A percentile compares a stretch with the other conserved stretches of the same genome.
These are phyloP conservation scores for Leucosticte australis DNA, from an alignment of 2,113 vertebrate species.

Conservation along the genomic window DNA sequence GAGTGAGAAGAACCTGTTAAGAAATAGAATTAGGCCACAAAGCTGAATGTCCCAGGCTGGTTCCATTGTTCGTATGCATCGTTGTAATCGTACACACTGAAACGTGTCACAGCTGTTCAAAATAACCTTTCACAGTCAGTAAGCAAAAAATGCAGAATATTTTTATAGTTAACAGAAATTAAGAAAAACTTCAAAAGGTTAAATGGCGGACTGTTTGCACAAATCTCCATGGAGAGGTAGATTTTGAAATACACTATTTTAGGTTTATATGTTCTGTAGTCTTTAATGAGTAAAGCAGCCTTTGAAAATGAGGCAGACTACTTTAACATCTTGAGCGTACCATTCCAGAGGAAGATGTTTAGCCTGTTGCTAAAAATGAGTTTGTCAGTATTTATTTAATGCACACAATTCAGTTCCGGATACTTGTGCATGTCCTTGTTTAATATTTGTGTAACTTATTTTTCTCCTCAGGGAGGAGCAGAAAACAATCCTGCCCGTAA, in stretches of 20 bases:
- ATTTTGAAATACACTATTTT: slow-evolving; percentile 46
- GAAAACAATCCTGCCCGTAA: slow-evolving; percentile 78
- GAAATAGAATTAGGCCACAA: slow-evolving; percentile 26
- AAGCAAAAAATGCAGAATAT: slow-evolving; percentile 56
- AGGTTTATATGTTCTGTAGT: slow-evolving; percentile 30
- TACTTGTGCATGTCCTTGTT: slow-evolving; percentile 64
- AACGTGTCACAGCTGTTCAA: slow-evolving; percentile 9
- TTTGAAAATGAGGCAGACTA: slow-evolving; percentile 33
- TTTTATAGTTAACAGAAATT: slow-evolving; percentile 52
- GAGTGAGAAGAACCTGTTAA: slow-evolving; percentile 45
- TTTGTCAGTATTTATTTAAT: slow-evolving; percentile 64
- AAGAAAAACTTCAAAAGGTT: slow-evolving; percentile 19
- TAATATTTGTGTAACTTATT: slow-evolving; percentile 58
- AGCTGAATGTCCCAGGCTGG: slow-evolving; percentile 1
- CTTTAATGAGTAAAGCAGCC: slow-evolving; percentile 24
- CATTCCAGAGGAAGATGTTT: slow-evolving; percentile 32
- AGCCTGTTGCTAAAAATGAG: slow-evolving; percentile 52
- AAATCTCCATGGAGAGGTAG: slow-evolving; percentile 48
- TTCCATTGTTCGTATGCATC: slow-evolving; percentile 2
- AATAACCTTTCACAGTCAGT: slow-evolving; percentile 41
- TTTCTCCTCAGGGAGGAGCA: slow-evolving; percentile 79
- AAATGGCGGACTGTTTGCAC: slow-evolving; percentile 42
- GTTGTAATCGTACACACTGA: slow-evolving; percentile 5
- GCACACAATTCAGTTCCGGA: slow-evolving; percentile 61
- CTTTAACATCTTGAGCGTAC: background rate